Evolutionary conservation across 2,797 vertebrate genomes (phyloP).

Genomic region (Diglossa cyanea): DNA sequence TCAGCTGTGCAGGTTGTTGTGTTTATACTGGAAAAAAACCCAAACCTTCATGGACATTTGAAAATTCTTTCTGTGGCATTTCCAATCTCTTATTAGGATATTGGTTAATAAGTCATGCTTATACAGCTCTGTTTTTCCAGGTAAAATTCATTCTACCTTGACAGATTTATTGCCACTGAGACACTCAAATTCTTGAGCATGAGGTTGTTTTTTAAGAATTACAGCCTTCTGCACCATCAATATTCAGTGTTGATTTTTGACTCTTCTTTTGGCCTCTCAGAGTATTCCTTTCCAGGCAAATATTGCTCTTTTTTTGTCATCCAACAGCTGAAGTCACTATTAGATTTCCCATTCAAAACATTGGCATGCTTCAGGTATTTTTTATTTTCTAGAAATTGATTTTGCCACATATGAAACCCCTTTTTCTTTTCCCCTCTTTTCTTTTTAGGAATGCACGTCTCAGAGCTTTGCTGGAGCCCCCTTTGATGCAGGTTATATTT

Average conservation of each 20-base stretch:
- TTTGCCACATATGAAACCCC: neutral
- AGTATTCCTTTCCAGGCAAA: neutral
- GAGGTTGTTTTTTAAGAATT: conserved; percentile 25
- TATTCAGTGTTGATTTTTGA: neutral
- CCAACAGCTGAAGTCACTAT: neutral
- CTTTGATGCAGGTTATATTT: neutral
- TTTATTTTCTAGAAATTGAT: neutral
- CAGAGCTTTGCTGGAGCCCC: neutral
- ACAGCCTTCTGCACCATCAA: conserved; percentile 8
- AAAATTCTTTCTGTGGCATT: conserved; percentile 8
- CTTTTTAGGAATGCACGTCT: neutral
- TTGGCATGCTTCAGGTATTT: neutral
- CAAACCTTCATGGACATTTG: neutral
- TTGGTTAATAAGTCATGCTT: conserved; percentile 48
- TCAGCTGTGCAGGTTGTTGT: neutral
- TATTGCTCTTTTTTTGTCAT: neutral
- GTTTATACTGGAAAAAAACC: neutral
- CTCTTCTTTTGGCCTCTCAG: neutral
- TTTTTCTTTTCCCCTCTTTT: neutral
- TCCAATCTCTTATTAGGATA: neutral
- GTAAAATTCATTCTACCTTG: conserved; percentile 2
- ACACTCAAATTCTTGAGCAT: conserved; percentile 48
- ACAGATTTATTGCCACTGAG: conserved; percentile 37
- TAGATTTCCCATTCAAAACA: neutral
- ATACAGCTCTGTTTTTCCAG: conserved; percentile 10